Conservation (phyloP, 1,140 invertebrate species). For the Wiebesia pumilae region DNA sequence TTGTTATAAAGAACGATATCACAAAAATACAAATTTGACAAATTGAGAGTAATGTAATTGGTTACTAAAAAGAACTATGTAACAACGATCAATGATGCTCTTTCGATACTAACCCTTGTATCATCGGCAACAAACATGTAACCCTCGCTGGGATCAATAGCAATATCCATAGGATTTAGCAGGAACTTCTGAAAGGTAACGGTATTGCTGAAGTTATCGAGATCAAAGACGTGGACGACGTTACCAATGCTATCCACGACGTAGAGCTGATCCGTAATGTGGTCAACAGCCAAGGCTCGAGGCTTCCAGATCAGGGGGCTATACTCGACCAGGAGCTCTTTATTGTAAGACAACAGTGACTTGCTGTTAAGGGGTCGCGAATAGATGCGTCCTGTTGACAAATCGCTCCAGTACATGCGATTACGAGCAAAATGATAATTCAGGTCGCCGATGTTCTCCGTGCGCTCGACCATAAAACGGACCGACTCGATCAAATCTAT, state of each 20-base stretch:
- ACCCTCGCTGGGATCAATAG: constrained; percentile 5
- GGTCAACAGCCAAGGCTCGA: neutral
- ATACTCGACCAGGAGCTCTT: neutral
- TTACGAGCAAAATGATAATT: constrained; percentile 24
- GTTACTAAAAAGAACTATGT: no score
- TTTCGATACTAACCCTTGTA: constrained; percentile 16
- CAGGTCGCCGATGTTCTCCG: neutral
- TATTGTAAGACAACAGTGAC: neutral
- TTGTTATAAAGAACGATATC: no score
- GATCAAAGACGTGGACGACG: constrained; percentile 24
- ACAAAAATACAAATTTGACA: no score
- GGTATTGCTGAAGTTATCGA: neutral
- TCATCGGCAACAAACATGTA: constrained; percentile 45
- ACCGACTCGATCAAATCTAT: neutral
- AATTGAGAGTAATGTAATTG: no score
- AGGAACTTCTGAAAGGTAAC: neutral
- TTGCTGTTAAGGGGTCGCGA: neutral
- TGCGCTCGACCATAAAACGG: neutral
- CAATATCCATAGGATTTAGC: constrained; percentile 13
- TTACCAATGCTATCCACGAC: neutral
- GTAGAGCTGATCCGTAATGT: constrained; percentile 25
- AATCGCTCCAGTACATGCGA: constrained; percentile 38
- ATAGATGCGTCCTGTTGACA: constrained; percentile 16
- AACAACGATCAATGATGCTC: no score
- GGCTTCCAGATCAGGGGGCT: constrained; percentile 16